phyloP scores from a whole-genome alignment of 2,797 vertebrate genomes.

The Zalophus californianus region DNA sequence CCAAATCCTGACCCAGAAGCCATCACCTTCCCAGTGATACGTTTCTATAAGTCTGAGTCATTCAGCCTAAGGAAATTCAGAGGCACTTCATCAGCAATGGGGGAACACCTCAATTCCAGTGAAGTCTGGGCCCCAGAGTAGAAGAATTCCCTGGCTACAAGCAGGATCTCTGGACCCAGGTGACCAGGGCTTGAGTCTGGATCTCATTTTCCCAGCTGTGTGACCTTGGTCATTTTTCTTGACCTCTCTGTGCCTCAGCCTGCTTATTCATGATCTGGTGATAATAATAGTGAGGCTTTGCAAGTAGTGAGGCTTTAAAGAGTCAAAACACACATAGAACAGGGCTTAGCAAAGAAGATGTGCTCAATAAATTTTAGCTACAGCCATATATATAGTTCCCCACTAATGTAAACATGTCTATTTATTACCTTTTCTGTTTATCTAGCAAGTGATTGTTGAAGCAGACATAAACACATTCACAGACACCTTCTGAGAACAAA shows the following conservation, averaged over 20 bases:
- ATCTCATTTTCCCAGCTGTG: background rate
- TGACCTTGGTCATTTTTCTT: background rate
- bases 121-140: background rate
- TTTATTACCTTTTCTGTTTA: constrained; percentile 32
- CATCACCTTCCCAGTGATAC: background rate
- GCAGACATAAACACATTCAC: background rate
- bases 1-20: background rate
- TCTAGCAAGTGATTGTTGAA: constrained; percentile 14
- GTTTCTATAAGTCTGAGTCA: background rate
- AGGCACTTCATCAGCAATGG: background rate
- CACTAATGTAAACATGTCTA: background rate
- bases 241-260: background rate
- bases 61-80: background rate
- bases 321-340: background rate
- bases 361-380: background rate
- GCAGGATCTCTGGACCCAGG: background rate
- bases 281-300: background rate
- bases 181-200: background rate
- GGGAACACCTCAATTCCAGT: background rate
- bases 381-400: background rate
- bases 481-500: background rate
- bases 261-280: background rate
- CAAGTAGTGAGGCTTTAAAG: background rate
- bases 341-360: constrained; percentile 32
- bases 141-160: background rate